Conservation (phyloP, 1,140 invertebrate species). For the Trichonephila clavata region DNA sequence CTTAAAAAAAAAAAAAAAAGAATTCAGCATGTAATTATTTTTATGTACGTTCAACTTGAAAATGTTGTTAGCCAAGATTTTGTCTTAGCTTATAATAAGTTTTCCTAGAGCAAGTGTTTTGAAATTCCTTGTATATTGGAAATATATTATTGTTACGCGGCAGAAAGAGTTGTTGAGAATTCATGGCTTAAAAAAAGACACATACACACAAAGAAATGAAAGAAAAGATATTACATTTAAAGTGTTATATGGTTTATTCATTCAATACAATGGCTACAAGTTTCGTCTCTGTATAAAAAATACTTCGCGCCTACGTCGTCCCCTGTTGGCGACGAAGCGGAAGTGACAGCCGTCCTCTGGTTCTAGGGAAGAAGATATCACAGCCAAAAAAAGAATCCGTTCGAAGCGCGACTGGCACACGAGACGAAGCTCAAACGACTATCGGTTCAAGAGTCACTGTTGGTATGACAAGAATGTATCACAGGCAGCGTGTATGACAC, state of each 20-base stretch:
- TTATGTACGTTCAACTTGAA: too few species aligned
- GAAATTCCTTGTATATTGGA: too few species aligned
- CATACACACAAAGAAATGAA: not conserved
- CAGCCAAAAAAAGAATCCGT: conserved; percentile 68
- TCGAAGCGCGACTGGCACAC: conserved; percentile 46
- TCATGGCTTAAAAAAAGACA: too few species aligned
- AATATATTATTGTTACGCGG: too few species aligned
- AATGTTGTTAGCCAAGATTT: too few species aligned
- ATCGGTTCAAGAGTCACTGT: conserved; percentile 42
- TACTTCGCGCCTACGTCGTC: conserved; percentile 58
- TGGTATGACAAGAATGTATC: conserved; percentile 72
- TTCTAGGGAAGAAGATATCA: conserved; percentile 68
- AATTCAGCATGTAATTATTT: too few species aligned
- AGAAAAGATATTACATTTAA: not conserved
- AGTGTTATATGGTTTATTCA: conserved; percentile 75
- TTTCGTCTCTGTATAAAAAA: conserved; percentile 76
- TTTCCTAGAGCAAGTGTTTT: too few species aligned
- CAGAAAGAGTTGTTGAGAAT: too few species aligned
- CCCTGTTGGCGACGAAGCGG: not conserved
- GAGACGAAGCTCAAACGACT: conserved; percentile 54
- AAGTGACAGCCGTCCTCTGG: conserved; percentile 56
- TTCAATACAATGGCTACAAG: conserved; percentile 72
- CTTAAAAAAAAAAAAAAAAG: too few species aligned
- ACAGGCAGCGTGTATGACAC: conserved; percentile 76
- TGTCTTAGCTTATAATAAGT: too few species aligned